Percentiles rank a stretch among this genome's conserved stretches.
These are phyloP conservation scores for Hyles vespertilio DNA, from an alignment of 1,140 invertebrate genomes.

Conservation along the genomic window DNA sequence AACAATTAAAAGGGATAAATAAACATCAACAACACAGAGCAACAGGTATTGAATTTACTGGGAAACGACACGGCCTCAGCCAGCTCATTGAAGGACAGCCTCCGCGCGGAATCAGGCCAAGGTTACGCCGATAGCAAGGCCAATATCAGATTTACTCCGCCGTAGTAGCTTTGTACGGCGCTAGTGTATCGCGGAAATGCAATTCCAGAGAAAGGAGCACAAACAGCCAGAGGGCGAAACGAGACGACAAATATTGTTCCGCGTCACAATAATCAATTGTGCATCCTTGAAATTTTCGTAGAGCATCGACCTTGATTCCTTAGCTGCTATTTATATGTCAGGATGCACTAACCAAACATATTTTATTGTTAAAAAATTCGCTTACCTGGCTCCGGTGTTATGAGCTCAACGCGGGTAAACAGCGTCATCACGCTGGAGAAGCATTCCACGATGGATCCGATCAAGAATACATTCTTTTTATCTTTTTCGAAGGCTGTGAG, in stretches of 20 bases:
- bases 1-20: no score
- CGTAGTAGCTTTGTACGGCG: background rate
- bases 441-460: constrained; percentile 49
- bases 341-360: constrained; percentile 13
- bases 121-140: no score
- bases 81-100: no score
- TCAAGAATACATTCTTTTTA: constrained; percentile 47
- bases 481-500: constrained; percentile 30
- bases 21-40: no score
- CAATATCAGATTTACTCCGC: no score
- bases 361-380: constrained; percentile 4
- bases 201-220: background rate
- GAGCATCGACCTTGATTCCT: constrained; percentile 42
- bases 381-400: constrained; percentile 40
- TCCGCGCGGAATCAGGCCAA: no score
- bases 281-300: constrained; percentile 61
- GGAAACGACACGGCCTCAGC: no score
- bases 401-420: constrained; percentile 29
- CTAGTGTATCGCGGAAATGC: background rate
- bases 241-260: background rate
- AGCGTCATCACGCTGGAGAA: constrained; percentile 45
- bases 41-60: no score
- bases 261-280: constrained; percentile 75
- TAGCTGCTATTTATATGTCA: constrained; percentile 23
- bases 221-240: background rate